phyloP scores from a whole-genome alignment of 1,140 invertebrate genomes.

The Metopolophium dirhodum region DNA sequence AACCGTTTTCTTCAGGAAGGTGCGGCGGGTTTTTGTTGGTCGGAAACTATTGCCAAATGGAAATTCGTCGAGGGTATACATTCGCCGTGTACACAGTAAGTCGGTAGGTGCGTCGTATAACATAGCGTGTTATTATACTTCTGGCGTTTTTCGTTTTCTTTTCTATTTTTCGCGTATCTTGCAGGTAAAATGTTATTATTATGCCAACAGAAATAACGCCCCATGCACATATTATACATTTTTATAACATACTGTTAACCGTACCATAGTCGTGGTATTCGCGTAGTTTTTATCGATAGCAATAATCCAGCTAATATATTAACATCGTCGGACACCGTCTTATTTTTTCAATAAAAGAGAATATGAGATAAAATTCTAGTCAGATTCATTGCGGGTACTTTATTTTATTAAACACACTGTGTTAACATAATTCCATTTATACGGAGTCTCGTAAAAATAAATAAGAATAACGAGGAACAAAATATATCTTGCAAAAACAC shows the following conservation, averaged over 20 bases:
- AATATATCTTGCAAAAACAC: background rate
- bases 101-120: no score
- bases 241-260: background rate
- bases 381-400: background rate
- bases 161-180: background rate
- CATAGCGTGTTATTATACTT: background rate
- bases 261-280: background rate
- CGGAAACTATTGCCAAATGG: constrained; percentile 46
- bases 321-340: background rate
- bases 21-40: constrained; percentile 20
- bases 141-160: constrained; percentile 15
- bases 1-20: background rate
- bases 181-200: constrained; percentile 23
- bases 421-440: constrained; percentile 1
- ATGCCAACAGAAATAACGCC: background rate
- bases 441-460: background rate
- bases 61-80: background rate
- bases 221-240: background rate
- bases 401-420: background rate
- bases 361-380: background rate
- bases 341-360: background rate
- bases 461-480: background rate
- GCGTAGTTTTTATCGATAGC: background rate
- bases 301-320: background rate
- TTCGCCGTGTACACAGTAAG: background rate